A percentile compares a stretch with the other conserved stretches of the same genome.
Conservation (phyloP, 2,797 vertebrate species). For the Fistularia commersonii region DNA sequence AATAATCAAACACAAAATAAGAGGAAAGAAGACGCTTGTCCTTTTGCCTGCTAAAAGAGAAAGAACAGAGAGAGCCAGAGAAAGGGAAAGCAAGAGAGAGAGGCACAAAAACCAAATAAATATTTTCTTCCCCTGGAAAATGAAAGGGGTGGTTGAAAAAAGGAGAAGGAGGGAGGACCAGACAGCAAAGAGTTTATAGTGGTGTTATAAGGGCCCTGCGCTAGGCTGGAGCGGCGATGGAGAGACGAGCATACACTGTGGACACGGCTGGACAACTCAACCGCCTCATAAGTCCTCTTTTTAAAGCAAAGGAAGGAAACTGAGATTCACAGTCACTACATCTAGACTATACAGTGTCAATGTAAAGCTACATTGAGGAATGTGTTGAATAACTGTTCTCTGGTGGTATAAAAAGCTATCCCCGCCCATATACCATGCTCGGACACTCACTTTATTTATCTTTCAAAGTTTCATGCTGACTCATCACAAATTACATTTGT, state of each 20-base stretch:
- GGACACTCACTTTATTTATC: conserved; percentile 63
- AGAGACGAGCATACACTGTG: conserved; percentile 47
- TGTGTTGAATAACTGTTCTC: conserved; percentile 54
- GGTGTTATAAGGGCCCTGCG: conserved; percentile 70
- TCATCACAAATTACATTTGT: conserved; percentile 35
- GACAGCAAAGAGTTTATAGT: conserved; percentile 65
- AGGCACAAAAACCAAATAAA: conserved; percentile 69
- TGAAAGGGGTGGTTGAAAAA: conserved; percentile 53
- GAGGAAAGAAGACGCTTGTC: conserved; percentile 55
- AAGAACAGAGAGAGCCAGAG: conserved; percentile 19
- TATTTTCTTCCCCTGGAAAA: conserved; percentile 74
- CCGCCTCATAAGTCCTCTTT: conserved; percentile 56
- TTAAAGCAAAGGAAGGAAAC: conserved; percentile 65
- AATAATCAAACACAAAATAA: conserved; percentile 69
- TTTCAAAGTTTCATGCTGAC: conserved; percentile 54
- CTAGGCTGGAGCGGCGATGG: conserved; percentile 61
- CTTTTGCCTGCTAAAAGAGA: conserved; percentile 52
- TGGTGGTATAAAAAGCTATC: conserved; percentile 56
- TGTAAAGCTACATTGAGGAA: conserved; percentile 59
- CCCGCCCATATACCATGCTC: conserved; percentile 40
- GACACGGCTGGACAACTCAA: conserved; percentile 58
- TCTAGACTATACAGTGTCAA: conserved; percentile 85
- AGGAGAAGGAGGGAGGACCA: conserved; percentile 46
- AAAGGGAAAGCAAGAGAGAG: conserved; percentile 31
- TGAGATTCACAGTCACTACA: conserved; percentile 79